phyloP scores from a whole-genome alignment of 2,113 vertebrate species.

The Malurus elegans region DNA sequence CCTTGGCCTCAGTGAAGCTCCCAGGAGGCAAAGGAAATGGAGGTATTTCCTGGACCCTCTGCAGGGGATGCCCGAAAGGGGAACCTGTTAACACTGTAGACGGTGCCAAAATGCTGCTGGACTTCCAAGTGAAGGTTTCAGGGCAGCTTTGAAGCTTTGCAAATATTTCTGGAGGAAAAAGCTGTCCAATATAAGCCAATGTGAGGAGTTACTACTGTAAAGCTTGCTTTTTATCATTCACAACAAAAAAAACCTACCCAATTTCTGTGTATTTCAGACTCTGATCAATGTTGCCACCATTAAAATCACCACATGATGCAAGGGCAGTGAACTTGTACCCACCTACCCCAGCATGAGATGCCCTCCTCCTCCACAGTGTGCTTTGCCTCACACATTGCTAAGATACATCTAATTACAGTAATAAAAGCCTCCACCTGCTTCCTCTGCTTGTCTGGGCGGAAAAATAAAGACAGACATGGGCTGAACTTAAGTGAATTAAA shows the following conservation, averaged over 20 bases:
- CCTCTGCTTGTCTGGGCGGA: not conserved
- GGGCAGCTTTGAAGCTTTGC: not conserved
- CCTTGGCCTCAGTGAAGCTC: not conserved
- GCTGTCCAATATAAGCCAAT: not conserved
- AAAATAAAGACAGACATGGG: not conserved
- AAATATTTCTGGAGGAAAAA: not conserved
- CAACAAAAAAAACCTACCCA: not conserved
- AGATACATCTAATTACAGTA: not conserved
- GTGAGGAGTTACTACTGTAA: not conserved
- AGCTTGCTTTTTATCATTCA: not conserved
- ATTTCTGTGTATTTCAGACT: not conserved
- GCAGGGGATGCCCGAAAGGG: not conserved
- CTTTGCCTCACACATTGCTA: not conserved
- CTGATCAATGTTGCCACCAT: not conserved
- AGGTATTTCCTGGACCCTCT: not conserved
- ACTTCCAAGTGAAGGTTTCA: not conserved
- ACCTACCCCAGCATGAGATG: not conserved
- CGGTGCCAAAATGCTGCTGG: not conserved
- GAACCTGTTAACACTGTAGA: not conserved
- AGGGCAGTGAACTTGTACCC: not conserved
- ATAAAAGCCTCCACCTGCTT: constrained; percentile 14
- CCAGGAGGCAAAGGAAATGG: not conserved
- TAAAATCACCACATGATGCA: not conserved
- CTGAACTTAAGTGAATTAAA: not conserved
- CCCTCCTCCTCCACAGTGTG: not conserved